These are phyloP conservation scores for Alfaro cultratus DNA, from an alignment of 2,797 vertebrate genomes.

Conservation along the genomic window DNA sequence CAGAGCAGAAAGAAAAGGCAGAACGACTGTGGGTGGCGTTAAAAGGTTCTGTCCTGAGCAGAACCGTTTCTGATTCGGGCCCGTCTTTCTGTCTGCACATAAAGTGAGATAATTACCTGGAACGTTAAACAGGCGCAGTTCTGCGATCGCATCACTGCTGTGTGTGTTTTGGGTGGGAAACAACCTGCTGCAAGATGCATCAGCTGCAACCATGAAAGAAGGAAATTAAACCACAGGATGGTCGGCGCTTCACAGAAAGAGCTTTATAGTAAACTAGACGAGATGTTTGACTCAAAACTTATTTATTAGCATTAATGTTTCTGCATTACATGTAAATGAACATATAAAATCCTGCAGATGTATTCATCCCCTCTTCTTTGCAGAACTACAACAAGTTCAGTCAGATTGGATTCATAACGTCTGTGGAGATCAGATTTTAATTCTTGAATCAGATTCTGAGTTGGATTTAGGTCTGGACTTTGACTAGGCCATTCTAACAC, in stretches of 20 bases:
- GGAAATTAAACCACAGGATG: constrained; percentile 11
- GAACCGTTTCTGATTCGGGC: background rate
- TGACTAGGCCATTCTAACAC: background rate
- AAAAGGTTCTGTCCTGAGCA: constrained; percentile 14
- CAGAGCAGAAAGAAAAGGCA: background rate
- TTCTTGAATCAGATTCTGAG: background rate
- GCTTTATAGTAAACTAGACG: constrained; percentile 29
- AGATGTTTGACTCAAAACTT: background rate
- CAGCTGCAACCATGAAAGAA: background rate
- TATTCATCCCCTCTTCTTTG: background rate
- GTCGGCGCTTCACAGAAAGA: constrained; percentile 23
- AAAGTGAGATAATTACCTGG: background rate
- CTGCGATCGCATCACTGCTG: constrained; percentile 5
- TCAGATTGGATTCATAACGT: background rate
- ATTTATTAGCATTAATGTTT: background rate
- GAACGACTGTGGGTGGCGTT: constrained; percentile 28
- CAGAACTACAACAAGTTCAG: background rate
- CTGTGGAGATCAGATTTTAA: background rate
- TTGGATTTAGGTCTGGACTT: background rate
- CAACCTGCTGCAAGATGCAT: constrained; percentile 9
- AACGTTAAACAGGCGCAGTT: background rate
- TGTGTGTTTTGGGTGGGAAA: constrained; percentile 5
- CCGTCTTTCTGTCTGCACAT: background rate
- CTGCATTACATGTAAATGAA: background rate
- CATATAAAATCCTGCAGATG: background rate